Percentiles rank a stretch among this genome's conserved stretches.
Evolutionary conservation across 2,797 vertebrate species (phyloP).

Genomic region (Rhinatrema bivittatum): DNA sequence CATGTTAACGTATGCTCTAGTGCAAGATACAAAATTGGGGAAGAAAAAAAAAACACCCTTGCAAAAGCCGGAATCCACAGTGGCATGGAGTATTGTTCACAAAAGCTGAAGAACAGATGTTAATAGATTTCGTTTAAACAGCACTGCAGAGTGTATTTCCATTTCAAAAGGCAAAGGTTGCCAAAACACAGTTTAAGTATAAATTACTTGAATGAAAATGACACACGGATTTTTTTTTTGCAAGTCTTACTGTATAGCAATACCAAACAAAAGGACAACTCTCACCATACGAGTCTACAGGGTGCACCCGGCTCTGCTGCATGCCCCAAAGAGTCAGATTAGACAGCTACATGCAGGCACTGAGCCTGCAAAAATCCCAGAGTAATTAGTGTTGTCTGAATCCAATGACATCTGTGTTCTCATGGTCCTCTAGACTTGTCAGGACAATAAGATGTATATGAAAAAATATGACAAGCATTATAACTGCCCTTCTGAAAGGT

Average conservation of each 20-base stretch:
- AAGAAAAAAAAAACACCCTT: conserved; percentile 12
- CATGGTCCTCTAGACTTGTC: conserved; percentile 62
- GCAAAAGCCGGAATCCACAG: conserved; percentile 22
- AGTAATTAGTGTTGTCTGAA: conserved; percentile 73
- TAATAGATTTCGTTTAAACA: conserved; percentile 25
- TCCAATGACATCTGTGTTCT: conserved; percentile 72
- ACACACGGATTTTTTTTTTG: conserved; percentile 12
- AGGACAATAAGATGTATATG: conserved; percentile 59
- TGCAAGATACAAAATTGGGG: no score
- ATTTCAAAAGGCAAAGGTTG: conserved; percentile 9
- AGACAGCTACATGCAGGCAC: conserved; percentile 54
- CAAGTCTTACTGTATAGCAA: conserved; percentile 25
- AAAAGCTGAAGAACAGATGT: conserved; percentile 28
- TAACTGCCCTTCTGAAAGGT: conserved; percentile 59
- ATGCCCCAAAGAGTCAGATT: conserved; percentile 50
- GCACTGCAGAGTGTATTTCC: conserved; percentile 4
- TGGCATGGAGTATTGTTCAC: conserved; percentile 1
- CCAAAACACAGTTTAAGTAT: conserved; percentile 21
- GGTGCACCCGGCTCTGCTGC: conserved; percentile 30
- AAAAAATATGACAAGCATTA: conserved; percentile 68
- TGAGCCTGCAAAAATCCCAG: conserved; percentile 64
- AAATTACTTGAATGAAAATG: conserved; percentile 15
- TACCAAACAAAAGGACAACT: conserved; percentile 28
- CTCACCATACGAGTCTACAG: conserved; percentile 30
- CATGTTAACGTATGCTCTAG: no score